Evolutionary conservation across 1,140 invertebrate genomes (phyloP).

Genomic region (Venustaconcha ellipsiformis): DNA sequence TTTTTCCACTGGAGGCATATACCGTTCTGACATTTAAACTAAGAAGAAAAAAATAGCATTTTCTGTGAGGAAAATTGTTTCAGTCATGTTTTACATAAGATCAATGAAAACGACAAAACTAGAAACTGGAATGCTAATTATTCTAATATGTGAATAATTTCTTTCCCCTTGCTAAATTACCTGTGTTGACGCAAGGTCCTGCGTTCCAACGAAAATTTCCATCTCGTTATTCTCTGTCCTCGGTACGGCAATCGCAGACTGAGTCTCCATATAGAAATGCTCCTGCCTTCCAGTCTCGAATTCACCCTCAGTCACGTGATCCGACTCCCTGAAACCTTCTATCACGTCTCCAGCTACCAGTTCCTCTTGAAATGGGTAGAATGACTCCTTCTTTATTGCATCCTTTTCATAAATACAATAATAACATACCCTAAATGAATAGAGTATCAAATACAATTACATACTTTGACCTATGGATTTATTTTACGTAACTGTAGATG

Average conservation of each 20-base stretch:
- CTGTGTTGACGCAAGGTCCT: constrained; percentile 81
- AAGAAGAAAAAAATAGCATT: too few species aligned
- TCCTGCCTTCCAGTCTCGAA: constrained; percentile 90
- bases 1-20: too few species aligned
- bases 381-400: constrained; percentile 37
- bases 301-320: constrained; percentile 72
- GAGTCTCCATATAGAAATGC: constrained; percentile 96
- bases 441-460: too few species aligned
- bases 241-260: constrained; percentile 81
- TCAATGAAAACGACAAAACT: too few species aligned
- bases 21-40: too few species aligned
- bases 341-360: constrained; percentile 76
- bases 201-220: constrained; percentile 85
- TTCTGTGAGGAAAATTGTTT: too few species aligned
- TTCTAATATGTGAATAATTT: too few species aligned
- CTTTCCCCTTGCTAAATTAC: constrained; percentile 47
- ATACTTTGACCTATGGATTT: too few species aligned
- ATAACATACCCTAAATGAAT: too few species aligned
- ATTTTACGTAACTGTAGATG: too few species aligned
- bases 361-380: constrained; percentile 12
- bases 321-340: constrained; percentile 75
- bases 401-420: constrained; percentile 21
- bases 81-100: too few species aligned
- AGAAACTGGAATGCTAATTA: too few species aligned
- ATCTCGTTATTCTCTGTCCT: constrained; percentile 85